Conservation (phyloP, 1,140 invertebrate species). For the Micrasema longulum region DNA sequence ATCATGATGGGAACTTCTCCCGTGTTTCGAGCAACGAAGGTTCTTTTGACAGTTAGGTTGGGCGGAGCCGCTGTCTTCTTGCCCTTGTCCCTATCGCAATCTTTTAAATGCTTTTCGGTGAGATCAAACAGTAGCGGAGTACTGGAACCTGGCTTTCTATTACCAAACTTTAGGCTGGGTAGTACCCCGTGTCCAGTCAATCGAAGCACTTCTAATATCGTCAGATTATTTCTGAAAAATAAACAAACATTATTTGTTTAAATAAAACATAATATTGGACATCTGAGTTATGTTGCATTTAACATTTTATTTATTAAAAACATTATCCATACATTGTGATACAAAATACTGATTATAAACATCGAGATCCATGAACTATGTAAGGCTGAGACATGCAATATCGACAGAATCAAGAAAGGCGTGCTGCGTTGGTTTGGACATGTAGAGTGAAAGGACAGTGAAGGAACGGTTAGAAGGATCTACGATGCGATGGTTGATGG, state of each 20-base stretch:
- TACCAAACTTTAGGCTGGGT: constrained; percentile 92
- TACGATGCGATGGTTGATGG: too few relatives aligned
- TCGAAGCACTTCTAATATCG: constrained; percentile 87
- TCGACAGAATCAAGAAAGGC: too few relatives aligned
- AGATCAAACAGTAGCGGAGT: constrained; percentile 87
- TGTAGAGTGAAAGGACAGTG: too few relatives aligned
- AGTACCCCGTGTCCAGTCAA: constrained; percentile 85
- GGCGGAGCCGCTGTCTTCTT: constrained; percentile 61
- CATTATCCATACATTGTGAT: too few relatives aligned
- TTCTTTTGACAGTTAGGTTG: constrained; percentile 83
- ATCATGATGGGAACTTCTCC: constrained; percentile 86
- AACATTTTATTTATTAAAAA: too few relatives aligned
- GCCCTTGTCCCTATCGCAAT: constrained; percentile 78
- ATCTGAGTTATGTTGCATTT: too few relatives aligned
- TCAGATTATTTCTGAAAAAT: constrained; percentile 90
- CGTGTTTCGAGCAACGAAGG: constrained; percentile 89
- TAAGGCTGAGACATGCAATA: too few relatives aligned
- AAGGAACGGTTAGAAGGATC: too few relatives aligned
- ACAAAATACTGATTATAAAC: too few relatives aligned
- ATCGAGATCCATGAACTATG: too few relatives aligned
- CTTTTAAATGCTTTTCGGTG: constrained; percentile 83
- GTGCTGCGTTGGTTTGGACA: too few relatives aligned
- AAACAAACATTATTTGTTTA: not conserved
- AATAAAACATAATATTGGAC: too few relatives aligned
- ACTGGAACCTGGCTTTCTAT: constrained; percentile 82